Percentiles rank a stretch among this genome's conserved stretches.
Conservation (phyloP, 2,888 invertebrate genomes). For the Nematopogon swammerdamellus region DNA sequence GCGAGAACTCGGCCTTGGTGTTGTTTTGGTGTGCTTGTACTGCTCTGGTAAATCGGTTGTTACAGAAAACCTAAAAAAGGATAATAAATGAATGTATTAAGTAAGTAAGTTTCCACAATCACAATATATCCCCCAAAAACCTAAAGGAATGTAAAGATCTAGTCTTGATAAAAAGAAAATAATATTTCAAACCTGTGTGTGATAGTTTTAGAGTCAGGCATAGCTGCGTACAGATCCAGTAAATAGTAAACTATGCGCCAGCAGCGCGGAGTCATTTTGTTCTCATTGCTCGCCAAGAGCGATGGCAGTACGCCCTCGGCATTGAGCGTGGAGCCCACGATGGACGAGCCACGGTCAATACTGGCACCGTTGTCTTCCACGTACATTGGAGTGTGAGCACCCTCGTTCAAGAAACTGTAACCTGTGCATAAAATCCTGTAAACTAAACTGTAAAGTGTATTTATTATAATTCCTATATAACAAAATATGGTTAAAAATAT, state of each 20-base stretch:
- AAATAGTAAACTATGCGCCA: conserved; percentile 95
- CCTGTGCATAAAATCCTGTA: conserved; percentile 38
- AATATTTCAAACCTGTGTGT: conserved; percentile 67
- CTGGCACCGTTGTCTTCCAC: conserved; percentile 31
- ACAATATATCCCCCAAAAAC: too few relatives aligned
- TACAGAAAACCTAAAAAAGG: conserved; percentile 58
- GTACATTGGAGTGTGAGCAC: conserved; percentile 67
- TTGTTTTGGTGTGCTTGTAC: conserved; percentile 37
- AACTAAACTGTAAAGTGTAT: too few relatives aligned
- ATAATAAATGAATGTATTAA: too few relatives aligned
- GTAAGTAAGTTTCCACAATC: too few relatives aligned
- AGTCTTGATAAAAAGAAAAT: too few relatives aligned
- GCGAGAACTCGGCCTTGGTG: conserved; percentile 30
- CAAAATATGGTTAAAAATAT: too few relatives aligned
- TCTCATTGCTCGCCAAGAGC: conserved; percentile 17
- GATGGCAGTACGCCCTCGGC: conserved; percentile 1
- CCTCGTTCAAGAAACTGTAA: conserved; percentile 79
- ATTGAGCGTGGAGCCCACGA: conserved; percentile 1
- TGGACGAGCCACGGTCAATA: conserved; percentile 5
- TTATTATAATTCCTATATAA: too few relatives aligned
- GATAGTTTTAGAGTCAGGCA: conserved; percentile 93
- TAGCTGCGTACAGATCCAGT: conserved; percentile 88
- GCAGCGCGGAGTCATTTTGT: conserved; percentile 68
- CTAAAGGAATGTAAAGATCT: too few relatives aligned
- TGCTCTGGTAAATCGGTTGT: conserved; percentile 69